Percentiles rank a stretch among this genome's conserved stretches.
Evolutionary conservation across 1,140 invertebrate species (phyloP).

Genomic region (Eriosoma lanigerum): DNA sequence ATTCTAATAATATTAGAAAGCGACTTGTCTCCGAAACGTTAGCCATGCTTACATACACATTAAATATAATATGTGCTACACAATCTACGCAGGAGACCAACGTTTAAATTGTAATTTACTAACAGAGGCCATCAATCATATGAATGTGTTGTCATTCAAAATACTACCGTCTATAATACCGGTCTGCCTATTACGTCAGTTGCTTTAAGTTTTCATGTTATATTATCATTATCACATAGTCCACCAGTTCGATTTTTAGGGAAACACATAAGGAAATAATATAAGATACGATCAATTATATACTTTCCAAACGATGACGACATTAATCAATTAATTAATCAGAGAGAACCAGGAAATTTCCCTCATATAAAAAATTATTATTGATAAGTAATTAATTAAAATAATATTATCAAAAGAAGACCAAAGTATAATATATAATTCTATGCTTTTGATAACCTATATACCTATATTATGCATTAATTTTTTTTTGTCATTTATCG

Average conservation of each 20-base stretch:
- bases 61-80: neutral
- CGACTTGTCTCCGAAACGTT: conserved; percentile 21
- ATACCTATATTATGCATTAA: no score
- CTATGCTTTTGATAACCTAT: no score
- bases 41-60: neutral
- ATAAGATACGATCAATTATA: neutral
- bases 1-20: conserved; percentile 36
- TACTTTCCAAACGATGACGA: neutral
- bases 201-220: neutral
- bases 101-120: conserved; percentile 34
- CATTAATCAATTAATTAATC: neutral
- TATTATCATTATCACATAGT: neutral
- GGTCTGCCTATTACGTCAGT: neutral
- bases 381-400: neutral
- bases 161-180: neutral
- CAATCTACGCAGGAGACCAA: neutral
- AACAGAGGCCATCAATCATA: conserved; percentile 30
- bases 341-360: neutral
- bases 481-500: no score
- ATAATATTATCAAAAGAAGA: no score
- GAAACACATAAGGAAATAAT: neutral
- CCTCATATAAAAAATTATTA: neutral
- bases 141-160: conserved; percentile 39
- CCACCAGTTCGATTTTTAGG: neutral
- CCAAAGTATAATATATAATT: no score